phyloP scores from a whole-genome alignment of 2,888 invertebrate genomes.

The Pinctada fucata region DNA sequence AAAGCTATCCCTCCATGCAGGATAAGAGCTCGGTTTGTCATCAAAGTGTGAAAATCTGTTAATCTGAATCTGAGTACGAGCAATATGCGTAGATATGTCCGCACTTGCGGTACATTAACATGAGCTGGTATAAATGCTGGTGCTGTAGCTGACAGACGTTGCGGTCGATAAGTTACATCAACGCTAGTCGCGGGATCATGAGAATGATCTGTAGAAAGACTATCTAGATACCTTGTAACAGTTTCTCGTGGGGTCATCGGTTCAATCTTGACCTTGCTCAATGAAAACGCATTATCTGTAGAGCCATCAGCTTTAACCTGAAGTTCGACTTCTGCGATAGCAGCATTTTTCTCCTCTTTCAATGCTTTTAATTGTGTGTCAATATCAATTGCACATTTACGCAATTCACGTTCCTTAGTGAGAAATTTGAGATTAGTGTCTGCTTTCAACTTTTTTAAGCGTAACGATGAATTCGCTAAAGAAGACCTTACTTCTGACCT shows the following conservation, averaged over 20 bases:
- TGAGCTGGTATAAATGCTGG: background rate
- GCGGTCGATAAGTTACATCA: background rate
- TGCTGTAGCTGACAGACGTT: background rate
- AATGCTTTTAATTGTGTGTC: background rate
- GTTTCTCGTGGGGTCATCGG: background rate
- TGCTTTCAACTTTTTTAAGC: background rate
- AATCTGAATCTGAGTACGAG: background rate
- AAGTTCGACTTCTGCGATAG: background rate
- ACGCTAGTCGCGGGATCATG: background rate
- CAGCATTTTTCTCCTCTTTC: background rate
- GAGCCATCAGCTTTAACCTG: background rate
- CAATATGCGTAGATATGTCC: background rate
- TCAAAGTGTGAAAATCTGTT: background rate
- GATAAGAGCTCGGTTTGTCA: background rate
- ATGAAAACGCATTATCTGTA: background rate
- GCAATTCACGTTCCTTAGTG: background rate
- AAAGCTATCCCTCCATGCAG: background rate
- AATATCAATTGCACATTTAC: background rate
- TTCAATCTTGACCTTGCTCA: background rate
- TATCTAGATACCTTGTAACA: background rate
- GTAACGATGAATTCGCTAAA: background rate
- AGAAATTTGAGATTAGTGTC: background rate
- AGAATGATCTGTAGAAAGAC: background rate
- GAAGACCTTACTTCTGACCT: background rate
- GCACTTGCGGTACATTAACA: background rate